These are phyloP conservation scores for Acridotheres tristis DNA, from an alignment of 2,797 vertebrate species.

Conservation along the genomic window DNA sequence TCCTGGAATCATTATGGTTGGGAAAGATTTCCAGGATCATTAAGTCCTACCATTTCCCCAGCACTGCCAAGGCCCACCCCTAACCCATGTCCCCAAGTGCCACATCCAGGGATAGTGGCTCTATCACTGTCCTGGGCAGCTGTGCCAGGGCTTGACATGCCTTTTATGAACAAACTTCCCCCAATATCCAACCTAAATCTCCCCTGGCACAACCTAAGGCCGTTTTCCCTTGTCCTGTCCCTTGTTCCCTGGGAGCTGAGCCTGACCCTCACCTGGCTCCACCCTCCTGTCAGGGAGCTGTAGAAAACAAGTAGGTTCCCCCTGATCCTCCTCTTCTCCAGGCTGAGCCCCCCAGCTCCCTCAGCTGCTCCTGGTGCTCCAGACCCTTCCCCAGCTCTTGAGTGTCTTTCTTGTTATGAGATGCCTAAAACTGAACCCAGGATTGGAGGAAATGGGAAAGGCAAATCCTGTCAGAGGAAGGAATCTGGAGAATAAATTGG, in stretches of 20 bases:
- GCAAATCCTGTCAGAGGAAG: neutral
- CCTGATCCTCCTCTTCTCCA: neutral
- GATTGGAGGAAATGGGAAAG: neutral
- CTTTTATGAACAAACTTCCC: neutral
- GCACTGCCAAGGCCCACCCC: neutral
- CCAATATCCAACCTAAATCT: neutral
- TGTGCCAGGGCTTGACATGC: neutral
- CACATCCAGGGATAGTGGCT: neutral
- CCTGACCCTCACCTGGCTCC: accelerated
- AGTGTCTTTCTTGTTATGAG: neutral
- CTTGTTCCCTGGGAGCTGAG: neutral
- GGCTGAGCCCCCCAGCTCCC: neutral
- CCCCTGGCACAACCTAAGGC: neutral
- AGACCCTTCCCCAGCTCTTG: neutral
- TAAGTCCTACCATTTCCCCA: neutral
- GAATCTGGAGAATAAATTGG: neutral
- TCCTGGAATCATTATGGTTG: neutral
- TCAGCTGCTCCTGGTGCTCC: neutral
- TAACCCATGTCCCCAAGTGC: neutral
- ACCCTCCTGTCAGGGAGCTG: neutral
- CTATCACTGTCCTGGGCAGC: neutral
- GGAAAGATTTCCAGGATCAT: neutral
- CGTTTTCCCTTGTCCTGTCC: neutral
- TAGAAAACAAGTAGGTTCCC: accelerated
- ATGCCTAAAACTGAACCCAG: neutral